phyloP scores from a whole-genome alignment of 1,140 invertebrate species.

The Odontomachus brunneus region DNA sequence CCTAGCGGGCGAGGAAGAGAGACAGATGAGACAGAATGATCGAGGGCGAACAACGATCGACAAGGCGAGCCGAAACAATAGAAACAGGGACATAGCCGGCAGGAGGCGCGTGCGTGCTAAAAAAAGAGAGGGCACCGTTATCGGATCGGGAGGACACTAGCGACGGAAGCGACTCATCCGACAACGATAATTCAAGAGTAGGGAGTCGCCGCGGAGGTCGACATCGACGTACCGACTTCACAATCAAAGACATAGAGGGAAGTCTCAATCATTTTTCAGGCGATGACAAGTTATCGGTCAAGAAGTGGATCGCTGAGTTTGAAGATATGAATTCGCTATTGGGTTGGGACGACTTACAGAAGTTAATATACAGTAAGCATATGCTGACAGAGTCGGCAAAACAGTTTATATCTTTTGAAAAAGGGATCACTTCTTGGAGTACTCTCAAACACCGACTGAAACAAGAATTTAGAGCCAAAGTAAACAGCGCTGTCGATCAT shows the following conservation, averaged over 20 bases:
- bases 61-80: no score
- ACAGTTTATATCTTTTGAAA: constrained; percentile 32
- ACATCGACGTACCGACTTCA: background rate
- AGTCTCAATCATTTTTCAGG: constrained; percentile 22
- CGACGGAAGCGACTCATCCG: background rate
- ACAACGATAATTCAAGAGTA: background rate
- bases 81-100: no score
- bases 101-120: no score
- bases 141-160: no score
- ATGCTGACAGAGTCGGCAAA: constrained; percentile 57
- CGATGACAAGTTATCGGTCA: constrained; percentile 27
- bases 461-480: constrained; percentile 10
- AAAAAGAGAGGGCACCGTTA: no score
- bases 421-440: background rate
- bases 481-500: constrained; percentile 47
- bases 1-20: background rate
- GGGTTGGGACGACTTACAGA: constrained; percentile 47
- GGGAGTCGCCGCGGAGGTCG: background rate
- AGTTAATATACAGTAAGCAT: constrained; percentile 47
- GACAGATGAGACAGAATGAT: no score
- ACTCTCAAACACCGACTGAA: background rate
- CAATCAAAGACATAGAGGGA: constrained; percentile 20
- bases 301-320: constrained; percentile 48
- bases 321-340: constrained; percentile 47
- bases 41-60: no score